Base-by-base conservation (phyloP, 1,140 invertebrate genomes). In the Amyelois transitella region DNA sequence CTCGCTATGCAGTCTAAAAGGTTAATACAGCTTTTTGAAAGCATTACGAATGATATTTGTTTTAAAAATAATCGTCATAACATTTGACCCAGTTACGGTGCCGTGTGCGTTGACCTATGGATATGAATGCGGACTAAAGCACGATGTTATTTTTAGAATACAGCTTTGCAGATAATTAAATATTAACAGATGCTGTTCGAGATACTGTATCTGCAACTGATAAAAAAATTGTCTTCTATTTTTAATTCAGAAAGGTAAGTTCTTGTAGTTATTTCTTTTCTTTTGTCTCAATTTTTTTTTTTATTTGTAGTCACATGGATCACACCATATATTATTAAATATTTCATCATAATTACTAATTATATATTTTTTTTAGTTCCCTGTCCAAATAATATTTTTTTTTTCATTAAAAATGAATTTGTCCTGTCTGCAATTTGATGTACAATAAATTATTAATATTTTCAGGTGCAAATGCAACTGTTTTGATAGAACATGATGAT, bases 161-260 rank as follows among this genome's bases (percentile, higher is more conserved):
- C 72, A 82, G 75, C 75, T 83, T 86, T 82, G 85, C 85, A 78
- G 82, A 79, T 88, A 81, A 81, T 86, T 86, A 85, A 85, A 82
- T 88, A 88, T 88, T 86, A 82, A 86, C 86, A 84, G 68, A 78
- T 80, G 71, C 68, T 67, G 66, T 77, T 74, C 65, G 69, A 64
- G 67, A 77, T 73, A 69, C 63, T 65, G 56, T 75, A 76, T 72
- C 66, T 58, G 62, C 68, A 69, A 77, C 55, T 58, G 66, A 67
- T 8, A 14, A 14, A 38, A 14, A 3, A 38, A 14, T 14, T 2
- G 78, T 79, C 67, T 75, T 81, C 83, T 86, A 75, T 83, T 80
- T 71, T 45, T 61, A 65, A 62, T 61, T 62, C 18, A 19, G 12
- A 38, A 2, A 4, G n/a, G n/a, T n/a, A n/a, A n/a, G n/a, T n/a